These are phyloP conservation scores for Zosterops lateralis DNA, from an alignment of 2,113 vertebrate genomes.

Conservation along the genomic window DNA sequence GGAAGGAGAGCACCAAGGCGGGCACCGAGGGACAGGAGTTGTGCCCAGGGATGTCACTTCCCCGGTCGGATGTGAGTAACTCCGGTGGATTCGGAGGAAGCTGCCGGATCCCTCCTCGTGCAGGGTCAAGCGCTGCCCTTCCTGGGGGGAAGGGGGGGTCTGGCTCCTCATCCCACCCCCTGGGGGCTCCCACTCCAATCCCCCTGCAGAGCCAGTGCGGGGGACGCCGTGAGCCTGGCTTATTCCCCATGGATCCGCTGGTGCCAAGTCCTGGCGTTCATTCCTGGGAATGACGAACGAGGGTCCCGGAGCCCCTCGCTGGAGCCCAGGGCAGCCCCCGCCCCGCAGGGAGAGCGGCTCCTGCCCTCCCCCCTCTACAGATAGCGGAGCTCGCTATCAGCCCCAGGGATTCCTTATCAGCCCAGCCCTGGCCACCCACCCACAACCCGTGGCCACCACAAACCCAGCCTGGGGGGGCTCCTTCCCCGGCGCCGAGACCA, in stretches of 20 bases:
- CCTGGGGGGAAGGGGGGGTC: accelerated
- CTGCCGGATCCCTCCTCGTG: neutral
- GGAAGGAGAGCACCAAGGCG: neutral
- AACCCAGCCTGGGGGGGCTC: neutral
- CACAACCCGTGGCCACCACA: neutral
- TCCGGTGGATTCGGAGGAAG: neutral
- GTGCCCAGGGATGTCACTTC: neutral
- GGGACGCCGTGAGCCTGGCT: neutral
- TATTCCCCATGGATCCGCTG: accelerated
- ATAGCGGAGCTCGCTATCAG: neutral
- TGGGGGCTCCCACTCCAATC: neutral
- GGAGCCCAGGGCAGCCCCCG: neutral
- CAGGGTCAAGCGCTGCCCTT: neutral
- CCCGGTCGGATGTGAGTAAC: neutral
- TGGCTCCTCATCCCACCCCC: neutral
- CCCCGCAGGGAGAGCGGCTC: neutral
- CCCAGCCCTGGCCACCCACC: neutral
- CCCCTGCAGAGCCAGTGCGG: neutral
- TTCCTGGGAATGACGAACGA: neutral
- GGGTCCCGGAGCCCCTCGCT: neutral
- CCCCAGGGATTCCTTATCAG: neutral
- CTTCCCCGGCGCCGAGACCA: neutral
- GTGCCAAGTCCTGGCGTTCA: neutral
- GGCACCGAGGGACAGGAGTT: neutral
- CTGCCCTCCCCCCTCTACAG: neutral